Evolutionary conservation across 1,140 invertebrate species (phyloP).

Genomic region (Hormaphis cornu): DNA sequence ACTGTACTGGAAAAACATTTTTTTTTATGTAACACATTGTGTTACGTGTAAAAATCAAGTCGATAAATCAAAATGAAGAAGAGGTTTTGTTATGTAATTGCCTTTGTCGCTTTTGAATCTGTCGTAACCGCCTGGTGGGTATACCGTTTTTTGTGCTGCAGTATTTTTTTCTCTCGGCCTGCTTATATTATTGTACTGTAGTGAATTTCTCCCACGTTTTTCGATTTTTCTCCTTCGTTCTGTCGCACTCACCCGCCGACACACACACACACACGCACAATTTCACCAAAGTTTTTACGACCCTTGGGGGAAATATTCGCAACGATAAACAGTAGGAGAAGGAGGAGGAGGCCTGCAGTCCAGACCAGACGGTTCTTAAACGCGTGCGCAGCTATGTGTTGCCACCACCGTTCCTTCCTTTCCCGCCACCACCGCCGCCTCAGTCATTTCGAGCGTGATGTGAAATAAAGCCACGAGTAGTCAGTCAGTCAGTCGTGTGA

Average conservation of each 20-base stretch:
- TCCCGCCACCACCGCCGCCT: background rate
- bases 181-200: no score
- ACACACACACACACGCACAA: background rate
- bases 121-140: no score
- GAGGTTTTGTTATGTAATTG: background rate
- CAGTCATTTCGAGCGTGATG: background rate
- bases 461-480: background rate
- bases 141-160: background rate
- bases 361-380: background rate
- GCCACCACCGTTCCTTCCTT: background rate
- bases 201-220: slow-evolving; percentile 5
- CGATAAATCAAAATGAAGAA: slow-evolving; percentile 23
- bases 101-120: background rate
- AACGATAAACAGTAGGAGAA: background rate
- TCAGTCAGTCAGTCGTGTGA: background rate
- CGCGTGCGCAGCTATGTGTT: background rate
- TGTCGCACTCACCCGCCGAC: background rate
- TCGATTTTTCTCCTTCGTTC: background rate
- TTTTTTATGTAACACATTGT: background rate
- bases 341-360: background rate
- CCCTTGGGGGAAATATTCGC: slow-evolving; percentile 5
- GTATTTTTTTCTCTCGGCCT: background rate
- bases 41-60: background rate
- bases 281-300: slow-evolving; percentile 27
- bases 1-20: no score